These are phyloP conservation scores for Corythaixoides concolor DNA, from an alignment of 2,113 vertebrate genomes.

Conservation along the genomic window DNA sequence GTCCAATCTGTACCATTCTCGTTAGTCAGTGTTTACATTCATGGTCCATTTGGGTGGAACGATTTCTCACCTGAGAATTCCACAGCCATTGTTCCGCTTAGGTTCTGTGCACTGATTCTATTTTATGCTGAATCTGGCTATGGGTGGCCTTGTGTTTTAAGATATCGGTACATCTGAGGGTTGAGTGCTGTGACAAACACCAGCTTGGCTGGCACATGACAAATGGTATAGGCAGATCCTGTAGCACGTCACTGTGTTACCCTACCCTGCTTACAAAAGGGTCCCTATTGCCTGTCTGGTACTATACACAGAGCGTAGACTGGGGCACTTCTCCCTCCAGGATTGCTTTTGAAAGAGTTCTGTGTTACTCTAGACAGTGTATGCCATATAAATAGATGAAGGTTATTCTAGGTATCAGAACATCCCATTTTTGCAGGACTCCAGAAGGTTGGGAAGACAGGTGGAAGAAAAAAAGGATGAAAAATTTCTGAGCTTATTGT, in stretches of 20 bases:
- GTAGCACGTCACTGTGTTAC: neutral
- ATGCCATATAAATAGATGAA: neutral
- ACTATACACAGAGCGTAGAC: too few relatives aligned
- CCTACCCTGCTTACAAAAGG: neutral
- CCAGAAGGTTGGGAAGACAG: neutral
- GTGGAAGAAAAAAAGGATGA: neutral
- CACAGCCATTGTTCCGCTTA: neutral
- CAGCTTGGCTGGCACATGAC: neutral
- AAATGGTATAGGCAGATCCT: neutral
- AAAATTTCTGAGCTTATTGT: neutral
- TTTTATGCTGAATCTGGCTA: neutral
- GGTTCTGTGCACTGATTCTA: neutral
- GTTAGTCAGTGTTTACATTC: slow-evolving; percentile 33
- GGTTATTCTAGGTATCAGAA: neutral
- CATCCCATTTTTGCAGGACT: neutral
- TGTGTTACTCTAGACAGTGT: neutral
- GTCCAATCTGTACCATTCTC: slow-evolving; percentile 17
- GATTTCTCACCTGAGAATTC: slow-evolving; percentile 64
- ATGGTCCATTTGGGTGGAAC: slow-evolving; percentile 55
- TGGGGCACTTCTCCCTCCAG: neutral
- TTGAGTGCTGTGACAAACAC: neutral
- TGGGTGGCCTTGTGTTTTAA: neutral
- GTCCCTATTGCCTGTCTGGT: neutral
- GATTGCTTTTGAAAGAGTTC: neutral
- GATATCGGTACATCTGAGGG: neutral